These are phyloP conservation scores for Melanitta fusca DNA, from an alignment of 2,797 vertebrate species.

Conservation along the genomic window DNA sequence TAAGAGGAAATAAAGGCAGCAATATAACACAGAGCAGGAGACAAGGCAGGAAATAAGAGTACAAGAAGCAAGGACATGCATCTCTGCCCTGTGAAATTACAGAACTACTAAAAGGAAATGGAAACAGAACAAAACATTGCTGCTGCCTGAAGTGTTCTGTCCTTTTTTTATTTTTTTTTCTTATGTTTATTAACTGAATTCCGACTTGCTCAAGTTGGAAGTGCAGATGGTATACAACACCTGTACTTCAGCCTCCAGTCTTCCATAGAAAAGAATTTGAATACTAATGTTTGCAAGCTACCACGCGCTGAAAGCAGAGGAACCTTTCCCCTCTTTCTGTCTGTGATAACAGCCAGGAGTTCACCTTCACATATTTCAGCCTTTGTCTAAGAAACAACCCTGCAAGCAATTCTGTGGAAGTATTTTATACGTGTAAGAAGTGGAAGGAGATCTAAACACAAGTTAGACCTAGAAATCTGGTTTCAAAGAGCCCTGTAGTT, in stretches of 20 bases:
- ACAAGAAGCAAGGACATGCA: background rate
- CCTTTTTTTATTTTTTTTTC: background rate
- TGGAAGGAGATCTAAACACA: background rate
- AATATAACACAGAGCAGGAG: background rate
- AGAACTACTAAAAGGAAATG: background rate
- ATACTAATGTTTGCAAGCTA: background rate
- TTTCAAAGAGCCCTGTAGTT: background rate
- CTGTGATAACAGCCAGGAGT: background rate
- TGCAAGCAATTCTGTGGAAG: background rate
- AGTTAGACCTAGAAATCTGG: background rate
- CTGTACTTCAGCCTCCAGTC: background rate
- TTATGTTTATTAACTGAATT: background rate
- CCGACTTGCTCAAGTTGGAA: background rate
- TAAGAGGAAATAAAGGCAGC: conserved; percentile 48
- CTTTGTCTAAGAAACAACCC: background rate
- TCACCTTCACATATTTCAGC: background rate
- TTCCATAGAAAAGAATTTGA: background rate
- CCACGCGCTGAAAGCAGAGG: background rate
- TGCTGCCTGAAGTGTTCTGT: too few species aligned
- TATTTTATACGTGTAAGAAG: background rate
- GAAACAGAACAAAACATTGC: background rate
- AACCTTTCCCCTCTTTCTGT: background rate
- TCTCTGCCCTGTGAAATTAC: background rate
- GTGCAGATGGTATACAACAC: background rate
- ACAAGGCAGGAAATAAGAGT: conserved; percentile 39